Conservation (phyloP, 2,113 vertebrate genomes). For the Malurus cyaneus region DNA sequence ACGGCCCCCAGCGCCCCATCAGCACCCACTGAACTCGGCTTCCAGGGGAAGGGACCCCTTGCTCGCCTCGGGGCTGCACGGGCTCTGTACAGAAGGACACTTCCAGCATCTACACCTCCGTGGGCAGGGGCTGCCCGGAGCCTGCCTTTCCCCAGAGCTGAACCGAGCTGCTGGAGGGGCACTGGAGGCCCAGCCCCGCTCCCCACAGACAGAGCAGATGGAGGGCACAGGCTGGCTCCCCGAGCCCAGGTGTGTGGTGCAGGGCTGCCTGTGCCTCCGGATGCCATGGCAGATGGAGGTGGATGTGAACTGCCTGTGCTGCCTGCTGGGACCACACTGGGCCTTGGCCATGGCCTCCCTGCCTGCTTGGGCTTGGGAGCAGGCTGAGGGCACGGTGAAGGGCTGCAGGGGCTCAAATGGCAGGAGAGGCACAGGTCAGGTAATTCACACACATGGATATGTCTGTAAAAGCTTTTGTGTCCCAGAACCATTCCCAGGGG, state of each 20-base stretch:
- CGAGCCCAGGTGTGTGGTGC: neutral
- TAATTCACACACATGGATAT: fast-evolving
- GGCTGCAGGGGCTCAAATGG: neutral
- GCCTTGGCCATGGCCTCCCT: neutral
- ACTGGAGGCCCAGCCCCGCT: neutral
- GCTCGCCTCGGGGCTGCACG: fast-evolving
- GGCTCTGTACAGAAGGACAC: neutral
- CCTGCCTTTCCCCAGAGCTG: neutral
- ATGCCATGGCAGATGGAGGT: neutral
- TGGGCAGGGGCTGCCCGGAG: neutral
- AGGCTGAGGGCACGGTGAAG: neutral
- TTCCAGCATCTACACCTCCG: neutral
- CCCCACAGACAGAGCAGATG: neutral
- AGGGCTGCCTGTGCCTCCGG: neutral
- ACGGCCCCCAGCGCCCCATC: neutral
- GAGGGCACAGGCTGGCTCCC: neutral
- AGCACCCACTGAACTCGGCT: neutral
- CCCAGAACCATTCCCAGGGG: fast-evolving
- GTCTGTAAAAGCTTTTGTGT: neutral
- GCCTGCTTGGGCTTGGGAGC: neutral
- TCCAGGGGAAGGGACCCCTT: neutral
- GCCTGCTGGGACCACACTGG: neutral
- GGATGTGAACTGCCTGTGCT: neutral
- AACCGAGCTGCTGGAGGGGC: neutral
- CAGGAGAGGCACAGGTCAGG: neutral